A percentile compares a stretch with the other conserved stretches of the same genome.
phyloP scores from a whole-genome alignment of 2,888 invertebrate genomes.

The Octonoba sinensis region DNA sequence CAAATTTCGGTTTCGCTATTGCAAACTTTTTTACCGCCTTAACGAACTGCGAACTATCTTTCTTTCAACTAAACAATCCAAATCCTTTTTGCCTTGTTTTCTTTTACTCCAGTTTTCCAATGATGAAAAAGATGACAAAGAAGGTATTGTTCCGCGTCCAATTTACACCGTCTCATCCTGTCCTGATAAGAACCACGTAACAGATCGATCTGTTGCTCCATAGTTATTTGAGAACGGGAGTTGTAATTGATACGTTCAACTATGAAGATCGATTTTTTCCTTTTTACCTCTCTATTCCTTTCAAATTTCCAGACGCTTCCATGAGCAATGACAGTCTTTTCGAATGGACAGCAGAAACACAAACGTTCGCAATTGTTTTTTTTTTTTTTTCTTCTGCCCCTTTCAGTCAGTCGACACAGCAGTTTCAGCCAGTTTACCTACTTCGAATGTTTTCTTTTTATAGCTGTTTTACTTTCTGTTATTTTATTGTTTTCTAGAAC shows the following conservation, averaged over 20 bases:
- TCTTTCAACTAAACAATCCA: conserved; percentile 21
- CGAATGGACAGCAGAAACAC: conserved; percentile 30
- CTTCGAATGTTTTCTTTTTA: too few species aligned
- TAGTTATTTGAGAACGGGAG: conserved; percentile 51
- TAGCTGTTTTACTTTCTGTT: too few species aligned
- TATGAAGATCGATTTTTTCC: conserved; percentile 38
- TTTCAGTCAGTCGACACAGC: too few species aligned
- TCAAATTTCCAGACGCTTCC: conserved; percentile 42
- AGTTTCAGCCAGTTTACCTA: too few species aligned
- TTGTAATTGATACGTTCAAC: conserved; percentile 62
- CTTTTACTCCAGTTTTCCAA: conserved; percentile 39
- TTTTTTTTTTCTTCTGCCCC: too few species aligned
- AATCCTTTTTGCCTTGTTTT: conserved; percentile 15
- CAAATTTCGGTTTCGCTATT: conserved; percentile 21
- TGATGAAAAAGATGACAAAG: conserved; percentile 49
- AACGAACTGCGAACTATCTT: conserved; percentile 27
- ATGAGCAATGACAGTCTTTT: conserved; percentile 31
- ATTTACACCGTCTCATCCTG: conserved; percentile 53
- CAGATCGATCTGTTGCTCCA: conserved; percentile 42
- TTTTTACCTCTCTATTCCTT: conserved; percentile 8
- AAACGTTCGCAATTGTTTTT: not conserved
- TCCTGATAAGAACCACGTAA: conserved; percentile 47
- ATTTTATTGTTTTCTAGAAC: too few species aligned
- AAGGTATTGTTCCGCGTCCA: conserved; percentile 48
- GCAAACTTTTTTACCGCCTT: conserved; percentile 25